A percentile compares a stretch with the other conserved stretches of the same genome.
phyloP scores from a whole-genome alignment of 2,113 vertebrate genomes.

The Lynx canadensis region DNA sequence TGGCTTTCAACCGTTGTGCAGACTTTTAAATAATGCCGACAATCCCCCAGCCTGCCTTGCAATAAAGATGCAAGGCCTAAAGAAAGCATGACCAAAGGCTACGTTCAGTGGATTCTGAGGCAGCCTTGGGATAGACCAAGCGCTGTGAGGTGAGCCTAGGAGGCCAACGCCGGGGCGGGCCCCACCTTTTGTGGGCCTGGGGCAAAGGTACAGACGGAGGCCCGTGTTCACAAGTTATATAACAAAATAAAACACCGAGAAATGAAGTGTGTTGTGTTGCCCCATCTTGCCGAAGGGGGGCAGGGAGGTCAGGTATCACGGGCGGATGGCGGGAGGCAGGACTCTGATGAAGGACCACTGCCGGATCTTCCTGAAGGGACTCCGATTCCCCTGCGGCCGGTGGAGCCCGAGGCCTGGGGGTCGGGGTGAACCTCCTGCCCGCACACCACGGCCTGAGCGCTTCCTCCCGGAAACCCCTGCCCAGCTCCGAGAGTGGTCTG shows the following conservation, averaged over 20 bases:
- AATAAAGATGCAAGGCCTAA: neutral
- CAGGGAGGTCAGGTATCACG: neutral
- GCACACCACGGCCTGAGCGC: fast-evolving
- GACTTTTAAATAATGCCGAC: neutral
- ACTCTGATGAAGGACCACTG: fast-evolving
- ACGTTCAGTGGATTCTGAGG: fast-evolving
- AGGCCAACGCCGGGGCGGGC: fast-evolving
- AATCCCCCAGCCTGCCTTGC: neutral
- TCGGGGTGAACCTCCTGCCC: neutral
- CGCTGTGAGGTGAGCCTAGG: fast-evolving
- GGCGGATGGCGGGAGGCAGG: neutral
- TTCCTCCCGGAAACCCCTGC: fast-evolving
- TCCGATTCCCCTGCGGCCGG: neutral
- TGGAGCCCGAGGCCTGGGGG: no score
- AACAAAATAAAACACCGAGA: neutral
- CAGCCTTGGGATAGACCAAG: fast-evolving
- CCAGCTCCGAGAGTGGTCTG: neutral
- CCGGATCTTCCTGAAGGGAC: neutral
- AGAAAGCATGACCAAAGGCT: fast-evolving
- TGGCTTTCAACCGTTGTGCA: fast-evolving
- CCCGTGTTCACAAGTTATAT: no score
- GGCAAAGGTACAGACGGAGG: neutral
- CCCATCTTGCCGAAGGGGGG: neutral
- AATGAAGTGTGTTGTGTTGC: fast-evolving
- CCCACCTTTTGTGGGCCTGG: no score